Conservation (phyloP, 1,140 invertebrate species). For the Micrasema minimum region DNA sequence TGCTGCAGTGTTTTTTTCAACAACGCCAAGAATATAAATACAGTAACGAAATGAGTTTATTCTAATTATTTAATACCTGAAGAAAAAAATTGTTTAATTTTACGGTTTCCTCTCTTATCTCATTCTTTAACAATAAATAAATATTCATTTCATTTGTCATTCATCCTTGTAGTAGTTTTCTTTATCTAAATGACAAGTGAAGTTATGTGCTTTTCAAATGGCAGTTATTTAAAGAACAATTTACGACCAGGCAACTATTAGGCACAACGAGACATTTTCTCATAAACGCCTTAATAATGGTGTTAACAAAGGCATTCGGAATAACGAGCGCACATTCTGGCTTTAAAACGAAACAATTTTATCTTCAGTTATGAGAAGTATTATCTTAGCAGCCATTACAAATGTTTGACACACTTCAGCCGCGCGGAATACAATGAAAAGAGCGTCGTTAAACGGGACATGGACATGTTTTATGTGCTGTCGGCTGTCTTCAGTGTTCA, state of each 20-base stretch:
- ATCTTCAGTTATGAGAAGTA: conserved; percentile 26
- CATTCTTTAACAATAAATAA: too few species aligned
- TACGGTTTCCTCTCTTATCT: too few species aligned
- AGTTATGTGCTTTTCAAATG: too few species aligned
- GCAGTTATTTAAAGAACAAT: too few species aligned
- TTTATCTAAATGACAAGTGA: too few species aligned
- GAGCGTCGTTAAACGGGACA: conserved; percentile 26
- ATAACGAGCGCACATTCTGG: not conserved
- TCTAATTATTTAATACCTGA: too few species aligned
- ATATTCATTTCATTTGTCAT: too few species aligned
- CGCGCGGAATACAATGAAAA: conserved; percentile 12
- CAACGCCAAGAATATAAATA: too few species aligned
- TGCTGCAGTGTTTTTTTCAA: too few species aligned
- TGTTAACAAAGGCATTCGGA: conserved; percentile 15
- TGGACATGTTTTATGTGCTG: conserved; percentile 1
- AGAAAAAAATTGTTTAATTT: too few species aligned
- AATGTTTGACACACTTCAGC: conserved; percentile 19
- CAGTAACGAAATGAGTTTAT: too few species aligned
- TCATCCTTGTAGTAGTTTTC: too few species aligned
- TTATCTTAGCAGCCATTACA: conserved; percentile 13
- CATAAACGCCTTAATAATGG: conserved; percentile 8
- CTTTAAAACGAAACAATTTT: conserved; percentile 6
- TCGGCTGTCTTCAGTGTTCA: not conserved
- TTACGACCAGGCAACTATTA: not conserved
- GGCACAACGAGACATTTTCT: conserved; percentile 1